Evolutionary conservation across 2,888 invertebrate genomes (phyloP), one percentile per base, ranked within the genome.

Genomic region (Lymantria dispar): DNA sequence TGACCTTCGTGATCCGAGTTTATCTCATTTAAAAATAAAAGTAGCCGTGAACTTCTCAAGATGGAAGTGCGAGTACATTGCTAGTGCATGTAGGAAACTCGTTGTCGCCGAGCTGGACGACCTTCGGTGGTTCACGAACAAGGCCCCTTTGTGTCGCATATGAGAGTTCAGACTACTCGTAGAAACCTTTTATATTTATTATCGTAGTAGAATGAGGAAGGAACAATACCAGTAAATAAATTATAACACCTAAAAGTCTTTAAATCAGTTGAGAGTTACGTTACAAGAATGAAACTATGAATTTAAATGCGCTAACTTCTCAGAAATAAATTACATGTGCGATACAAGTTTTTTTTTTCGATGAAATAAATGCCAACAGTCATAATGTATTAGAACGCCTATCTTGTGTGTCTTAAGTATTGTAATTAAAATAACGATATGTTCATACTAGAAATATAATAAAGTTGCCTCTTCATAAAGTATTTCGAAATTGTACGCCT

Each of bases 71-170:
- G 77, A 70, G 79, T 79, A 80, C 82, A 79, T 77, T 72, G 73
- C 76, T 76, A 72, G 74, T 76, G 78, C 74, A 81, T 74, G 74
- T 77, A 76, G 75, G 78, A 78, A 83, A 83, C 83, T 74, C 74
- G 84, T 78, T 76, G 79, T 76, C 76, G 74, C 68, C 48, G 56
- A 72, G 73, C 78, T 73, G 70, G 87, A 64, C 76, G 89, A 76
- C 89, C 90, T 91, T 91, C 90, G 74, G 67, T 80, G 80, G 87
- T 87, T 87, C 86, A 88, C 78, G 87, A 87, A 81, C 88, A 88
- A 89, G 89, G 88, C 74, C 72, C 74, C 87, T 85, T 87, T 87
- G 83, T 86, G 76, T 73, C 69, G 66, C 65, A 64, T 60, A 58
- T 60, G 59, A 63, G 68, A 59, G 61, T 58, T 65, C 60, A 65